Evolutionary conservation across 2,797 vertebrate species (phyloP).

Genomic region (Sebastes baramenuke): DNA sequence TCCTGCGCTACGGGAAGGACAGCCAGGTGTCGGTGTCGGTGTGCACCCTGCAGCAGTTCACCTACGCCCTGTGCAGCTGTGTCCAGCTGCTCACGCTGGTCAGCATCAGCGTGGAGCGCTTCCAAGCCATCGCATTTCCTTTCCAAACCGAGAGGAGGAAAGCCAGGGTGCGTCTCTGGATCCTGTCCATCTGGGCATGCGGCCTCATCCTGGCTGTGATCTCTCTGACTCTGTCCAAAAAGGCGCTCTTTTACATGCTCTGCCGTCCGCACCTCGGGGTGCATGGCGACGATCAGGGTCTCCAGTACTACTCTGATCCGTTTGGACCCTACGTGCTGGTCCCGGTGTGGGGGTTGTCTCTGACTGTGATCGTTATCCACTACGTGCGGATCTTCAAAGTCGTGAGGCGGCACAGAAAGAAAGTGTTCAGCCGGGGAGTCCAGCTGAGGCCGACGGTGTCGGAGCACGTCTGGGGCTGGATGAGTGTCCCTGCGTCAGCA

Average conservation of each 20-base stretch:
- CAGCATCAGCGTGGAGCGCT: constrained; percentile 75
- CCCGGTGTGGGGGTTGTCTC: constrained; percentile 66
- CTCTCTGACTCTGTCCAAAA: constrained; percentile 55
- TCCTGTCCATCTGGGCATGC: constrained; percentile 64
- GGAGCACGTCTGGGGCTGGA: constrained; percentile 33
- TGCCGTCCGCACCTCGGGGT: constrained; percentile 37
- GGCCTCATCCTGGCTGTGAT: constrained; percentile 54
- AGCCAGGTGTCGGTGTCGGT: constrained; percentile 12
- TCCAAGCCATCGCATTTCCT: constrained; percentile 70
- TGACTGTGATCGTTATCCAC: constrained; percentile 67
- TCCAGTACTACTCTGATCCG: constrained; percentile 27
- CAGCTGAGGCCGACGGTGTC: constrained; percentile 52
- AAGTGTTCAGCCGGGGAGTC: constrained; percentile 64
- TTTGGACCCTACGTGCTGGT: constrained; percentile 73
- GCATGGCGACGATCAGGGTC: not conserved
- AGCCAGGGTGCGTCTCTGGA: constrained; percentile 58
- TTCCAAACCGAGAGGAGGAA: constrained; percentile 61
- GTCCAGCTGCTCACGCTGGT: constrained; percentile 77
- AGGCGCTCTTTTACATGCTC: constrained; percentile 52
- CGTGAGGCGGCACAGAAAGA: constrained; percentile 68
- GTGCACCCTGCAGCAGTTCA: constrained; percentile 73
- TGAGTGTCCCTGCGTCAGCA: not conserved
- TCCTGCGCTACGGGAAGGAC: constrained; percentile 16
- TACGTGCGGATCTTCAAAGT: constrained; percentile 73
- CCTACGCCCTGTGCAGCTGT: constrained; percentile 73